phyloP scores from a whole-genome alignment of 2,888 invertebrate species.

The Entomobrya multifasciata region DNA sequence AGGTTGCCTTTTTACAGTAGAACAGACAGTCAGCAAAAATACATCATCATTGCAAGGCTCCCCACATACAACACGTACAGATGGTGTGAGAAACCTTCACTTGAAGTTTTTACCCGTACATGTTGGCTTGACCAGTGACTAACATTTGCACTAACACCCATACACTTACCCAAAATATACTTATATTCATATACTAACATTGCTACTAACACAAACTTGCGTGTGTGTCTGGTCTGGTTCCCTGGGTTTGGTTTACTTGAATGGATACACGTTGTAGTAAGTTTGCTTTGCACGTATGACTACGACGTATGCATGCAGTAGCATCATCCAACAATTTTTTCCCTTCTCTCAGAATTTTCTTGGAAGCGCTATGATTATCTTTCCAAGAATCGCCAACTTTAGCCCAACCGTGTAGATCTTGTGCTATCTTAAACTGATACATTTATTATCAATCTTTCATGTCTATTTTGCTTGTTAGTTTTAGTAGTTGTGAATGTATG shows the following conservation, averaged over 20 bases:
- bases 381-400: constrained; percentile 62
- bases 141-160: neutral
- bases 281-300: neutral
- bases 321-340: constrained; percentile 41
- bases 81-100: neutral
- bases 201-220: neutral
- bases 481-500: too few species aligned
- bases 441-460: constrained; percentile 44
- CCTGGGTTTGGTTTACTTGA: neutral
- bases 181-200: constrained; percentile 17
- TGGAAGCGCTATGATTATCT: constrained; percentile 40
- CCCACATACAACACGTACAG: neutral
- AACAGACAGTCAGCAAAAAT: neutral
- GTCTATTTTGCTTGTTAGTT: neutral
- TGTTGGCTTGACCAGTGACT: constrained; percentile 35
- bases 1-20: neutral
- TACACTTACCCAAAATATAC: neutral
- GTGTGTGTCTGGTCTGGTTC: neutral
- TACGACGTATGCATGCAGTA: neutral
- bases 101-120: constrained; percentile 2
- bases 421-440: constrained; percentile 45
- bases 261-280: neutral
- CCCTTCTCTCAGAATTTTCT: constrained; percentile 27
- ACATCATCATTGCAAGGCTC: neutral
- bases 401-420: constrained; percentile 41